phyloP scores from a whole-genome alignment of 1,140 invertebrate species.

The Drosophila teissieri region DNA sequence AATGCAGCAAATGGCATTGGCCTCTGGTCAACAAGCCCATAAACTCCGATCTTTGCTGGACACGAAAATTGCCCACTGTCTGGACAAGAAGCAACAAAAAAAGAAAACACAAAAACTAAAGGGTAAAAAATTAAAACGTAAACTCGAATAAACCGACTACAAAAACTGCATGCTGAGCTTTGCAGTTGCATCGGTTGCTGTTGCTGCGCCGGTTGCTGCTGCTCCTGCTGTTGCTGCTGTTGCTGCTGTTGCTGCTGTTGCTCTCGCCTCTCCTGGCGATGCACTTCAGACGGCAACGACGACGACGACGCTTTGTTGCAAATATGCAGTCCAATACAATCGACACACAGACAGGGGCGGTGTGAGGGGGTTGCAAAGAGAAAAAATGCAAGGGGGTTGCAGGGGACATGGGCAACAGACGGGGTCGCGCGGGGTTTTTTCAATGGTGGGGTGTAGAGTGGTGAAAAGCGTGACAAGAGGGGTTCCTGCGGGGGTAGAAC shows the following conservation, averaged over 20 bases:
- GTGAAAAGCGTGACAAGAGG: slow-evolving; percentile 15
- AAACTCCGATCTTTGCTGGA: slow-evolving; percentile 46
- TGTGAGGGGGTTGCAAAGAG: slow-evolving; percentile 20
- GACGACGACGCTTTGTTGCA: slow-evolving; percentile 58
- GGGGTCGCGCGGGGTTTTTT: slow-evolving; percentile 32
- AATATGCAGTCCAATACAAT: slow-evolving; percentile 56
- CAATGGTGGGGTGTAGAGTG: slow-evolving; percentile 5
- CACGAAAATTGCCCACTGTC: slow-evolving; percentile 27
- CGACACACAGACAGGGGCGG: slow-evolving; percentile 68
- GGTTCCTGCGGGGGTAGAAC: slow-evolving; percentile 15
- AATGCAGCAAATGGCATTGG: slow-evolving; percentile 31
- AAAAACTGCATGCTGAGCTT: slow-evolving; percentile 70
- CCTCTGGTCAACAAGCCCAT: slow-evolving; percentile 42
- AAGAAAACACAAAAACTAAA: slow-evolving; percentile 14
- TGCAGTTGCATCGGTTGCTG: slow-evolving; percentile 28
- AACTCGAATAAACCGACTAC: slow-evolving; percentile 37
- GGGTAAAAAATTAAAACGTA: slow-evolving; percentile 22
- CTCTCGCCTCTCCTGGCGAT: slow-evolving; percentile 50
- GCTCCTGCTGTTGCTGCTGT: slow-evolving; percentile 15
- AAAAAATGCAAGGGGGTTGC: slow-evolving; percentile 12
- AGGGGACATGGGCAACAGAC: slow-evolving; percentile 16
- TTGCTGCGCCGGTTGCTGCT: slow-evolving; percentile 21
- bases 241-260: slow-evolving; percentile 30
- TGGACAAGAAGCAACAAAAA: slow-evolving; percentile 14
- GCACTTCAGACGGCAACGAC: slow-evolving; percentile 75